Base-by-base conservation (phyloP, 2,888 invertebrate genomes). In the Drosophila paranaensis region DNA sequence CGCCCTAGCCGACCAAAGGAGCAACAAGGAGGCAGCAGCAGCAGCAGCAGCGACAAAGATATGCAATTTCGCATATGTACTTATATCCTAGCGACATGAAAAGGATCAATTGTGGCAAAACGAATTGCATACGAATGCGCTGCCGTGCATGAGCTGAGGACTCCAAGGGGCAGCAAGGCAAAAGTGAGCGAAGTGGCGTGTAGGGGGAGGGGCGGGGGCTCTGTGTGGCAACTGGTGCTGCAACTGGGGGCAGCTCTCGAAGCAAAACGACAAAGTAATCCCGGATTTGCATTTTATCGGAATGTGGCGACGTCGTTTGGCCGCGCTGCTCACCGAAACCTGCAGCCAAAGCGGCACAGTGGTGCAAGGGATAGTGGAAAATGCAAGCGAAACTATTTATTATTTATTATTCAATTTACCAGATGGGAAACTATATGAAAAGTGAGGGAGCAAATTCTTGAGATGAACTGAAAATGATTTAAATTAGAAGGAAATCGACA, bases 61-160 rank as follows among this genome's bases (percentile, higher is more conserved):
- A 87, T 87, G 86, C 86, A 87, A 87, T 87, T 87, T 89, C 88
- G 86, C 89, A 87, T 87, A 87, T 89, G 87, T 89, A 89, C 87
- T 89, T 90, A 89, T 87, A 87, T 87, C 90, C 90, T 83, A 86
- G 90, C 88, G 88, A 87, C 90, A 87, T 88, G 90, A 88, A 88
- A 88, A 88, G 87, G 87, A 88, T 88, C 87, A 88, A 88, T 88
- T 88, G 87, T 88, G 87, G 87, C 90, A 90, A 89, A 88, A 88
- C 87, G 87, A 89, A 88, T 88, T 88, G 87, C 87, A 88, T 88
- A 89, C 90, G 87, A 88, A 88, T 90, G 88, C 74, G 74, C 70
- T 73, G 74, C 71, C 71, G 53, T 66, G 75, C 56, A 71, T 57
- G 61, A 56, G 57, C 56, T 42, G 57, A 37, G 53, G 39, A 39